Evolutionary conservation across 2,888 invertebrate species (phyloP).

Genomic region (Amphipoea lucens): DNA sequence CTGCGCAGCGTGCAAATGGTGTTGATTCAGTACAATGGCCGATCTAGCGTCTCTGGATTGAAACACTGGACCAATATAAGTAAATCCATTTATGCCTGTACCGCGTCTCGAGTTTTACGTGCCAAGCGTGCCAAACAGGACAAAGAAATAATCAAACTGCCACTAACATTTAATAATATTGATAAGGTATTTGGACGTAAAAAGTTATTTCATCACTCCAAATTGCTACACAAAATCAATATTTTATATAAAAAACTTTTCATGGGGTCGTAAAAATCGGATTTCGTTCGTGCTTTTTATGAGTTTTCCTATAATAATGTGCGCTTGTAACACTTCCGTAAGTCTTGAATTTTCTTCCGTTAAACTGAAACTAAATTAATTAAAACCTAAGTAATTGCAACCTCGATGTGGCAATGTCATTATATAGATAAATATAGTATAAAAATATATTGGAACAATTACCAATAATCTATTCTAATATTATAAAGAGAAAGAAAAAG

Average conservation of each 20-base stretch:
- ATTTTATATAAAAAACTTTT: constrained; percentile 60
- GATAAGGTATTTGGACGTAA: constrained; percentile 33
- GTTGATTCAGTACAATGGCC: neutral
- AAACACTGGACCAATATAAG: neutral
- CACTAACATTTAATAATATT: constrained; percentile 36
- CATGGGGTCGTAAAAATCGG: constrained; percentile 55
- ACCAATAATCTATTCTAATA: no score
- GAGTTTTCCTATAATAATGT: constrained; percentile 33
- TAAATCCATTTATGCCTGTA: neutral
- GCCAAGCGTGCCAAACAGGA: neutral
- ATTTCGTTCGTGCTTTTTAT: constrained; percentile 48
- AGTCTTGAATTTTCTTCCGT: neutral
- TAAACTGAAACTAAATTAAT: neutral
- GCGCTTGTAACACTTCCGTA: constrained; percentile 4
- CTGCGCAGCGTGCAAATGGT: neutral
- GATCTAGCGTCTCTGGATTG: neutral
- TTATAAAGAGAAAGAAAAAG: no score
- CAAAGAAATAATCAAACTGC: constrained; percentile 43
- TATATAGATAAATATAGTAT: no score
- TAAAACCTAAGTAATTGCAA: no score
- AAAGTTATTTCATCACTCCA: constrained; percentile 58
- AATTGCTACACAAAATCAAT: constrained; percentile 48
- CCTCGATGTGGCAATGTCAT: no score
- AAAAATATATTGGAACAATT: no score
- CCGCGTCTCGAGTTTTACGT: neutral